Base-by-base conservation (phyloP, 2,888 invertebrate species). In the Pseudolycoriella hygida region DNA sequence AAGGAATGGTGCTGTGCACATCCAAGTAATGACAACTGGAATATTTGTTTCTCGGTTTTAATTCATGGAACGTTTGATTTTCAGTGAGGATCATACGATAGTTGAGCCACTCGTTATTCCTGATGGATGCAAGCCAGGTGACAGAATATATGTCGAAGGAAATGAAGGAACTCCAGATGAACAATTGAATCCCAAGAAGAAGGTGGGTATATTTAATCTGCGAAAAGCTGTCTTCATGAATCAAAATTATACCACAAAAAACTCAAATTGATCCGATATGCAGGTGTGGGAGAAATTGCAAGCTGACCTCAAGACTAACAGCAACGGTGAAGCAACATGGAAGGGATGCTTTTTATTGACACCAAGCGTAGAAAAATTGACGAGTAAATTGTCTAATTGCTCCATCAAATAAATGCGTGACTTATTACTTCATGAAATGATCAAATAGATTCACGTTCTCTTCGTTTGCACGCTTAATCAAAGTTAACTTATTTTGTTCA, bases 1-100 rank as follows among this genome's bases (percentile, higher is more conserved):
- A 82, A 60, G 94, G 90, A 49, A 93, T 94, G 92, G 85, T 94
- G 32, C 69, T 94, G 42, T 93, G 92, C 69, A 89, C 90, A 14
- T 89, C 88, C 40, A 66, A 73, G 77, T 77, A 60, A 67, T 25
- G 4, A 8, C 69, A 66, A 37, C 42, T 46, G 32, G 3, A 30
- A 41, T 19, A 39, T 17, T 25, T 3, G 12, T 2, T 15, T 46
- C n/a, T 39, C 19, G 5, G 41, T 25, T 25, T 8, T 25, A 25
- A 34, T 25, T 42, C 44, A n/a, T 20, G 15, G 1, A 20, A 38
- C 42, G 17, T 20, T 30, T 41, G 44, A 47, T 50, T 52, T 58
- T 46, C 47, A 76, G 76, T 42, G 77, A 77, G 57, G 83, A 82
- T 52, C 82, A 84, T 39, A 80, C 75, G 55, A 74, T 77, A 60